phyloP scores from a whole-genome alignment of 2,888 invertebrate species.

The Eupithecia pulchellata region DNA sequence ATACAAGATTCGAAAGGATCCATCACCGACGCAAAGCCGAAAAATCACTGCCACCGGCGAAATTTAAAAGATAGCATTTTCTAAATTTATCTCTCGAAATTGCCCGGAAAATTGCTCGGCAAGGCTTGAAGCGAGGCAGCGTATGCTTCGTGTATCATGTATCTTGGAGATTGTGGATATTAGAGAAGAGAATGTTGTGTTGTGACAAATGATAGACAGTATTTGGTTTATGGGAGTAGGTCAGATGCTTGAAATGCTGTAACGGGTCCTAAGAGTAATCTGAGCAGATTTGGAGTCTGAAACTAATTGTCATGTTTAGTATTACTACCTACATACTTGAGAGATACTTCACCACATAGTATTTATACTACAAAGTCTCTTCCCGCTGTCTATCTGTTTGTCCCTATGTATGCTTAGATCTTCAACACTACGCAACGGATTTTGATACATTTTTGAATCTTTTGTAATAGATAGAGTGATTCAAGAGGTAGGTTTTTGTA shows the following conservation, averaged over 20 bases:
- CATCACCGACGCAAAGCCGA: constrained; percentile 43
- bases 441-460: no score
- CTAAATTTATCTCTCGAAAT: constrained; percentile 57
- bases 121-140: constrained; percentile 51
- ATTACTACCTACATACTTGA: no score
- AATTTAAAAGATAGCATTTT: constrained; percentile 56
- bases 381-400: no score
- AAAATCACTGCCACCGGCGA: constrained; percentile 47
- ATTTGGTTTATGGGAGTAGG: constrained; percentile 18
- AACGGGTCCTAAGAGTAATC: background rate
- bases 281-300: no score
- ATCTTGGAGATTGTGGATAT: constrained; percentile 49
- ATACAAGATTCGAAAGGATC: constrained; percentile 40
- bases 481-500: no score
- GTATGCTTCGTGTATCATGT: constrained; percentile 51
- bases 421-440: no score
- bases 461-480: no score
- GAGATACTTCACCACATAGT: no score
- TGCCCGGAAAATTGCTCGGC: constrained; percentile 57
- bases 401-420: no score
- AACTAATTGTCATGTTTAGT: no score
- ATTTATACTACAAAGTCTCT: no score
- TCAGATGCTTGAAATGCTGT: background rate
- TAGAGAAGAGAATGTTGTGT: constrained; percentile 30
- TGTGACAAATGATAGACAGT: constrained; percentile 31